phyloP scores from a whole-genome alignment of 2,797 vertebrate genomes.

The Platyrinchus mystaceus region DNA sequence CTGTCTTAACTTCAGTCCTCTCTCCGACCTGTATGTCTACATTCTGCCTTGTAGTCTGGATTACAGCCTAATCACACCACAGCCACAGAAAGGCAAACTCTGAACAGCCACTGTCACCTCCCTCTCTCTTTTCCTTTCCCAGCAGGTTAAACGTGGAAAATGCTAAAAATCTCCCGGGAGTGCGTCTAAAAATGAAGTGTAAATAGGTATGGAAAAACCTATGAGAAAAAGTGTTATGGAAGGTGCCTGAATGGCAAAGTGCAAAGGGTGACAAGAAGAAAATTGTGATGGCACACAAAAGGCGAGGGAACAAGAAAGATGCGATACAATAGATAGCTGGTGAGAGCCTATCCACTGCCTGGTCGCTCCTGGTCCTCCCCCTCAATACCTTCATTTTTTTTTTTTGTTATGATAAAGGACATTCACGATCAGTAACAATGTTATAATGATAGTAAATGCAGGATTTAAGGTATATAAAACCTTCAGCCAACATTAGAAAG shows the following conservation, averaged over 20 bases:
- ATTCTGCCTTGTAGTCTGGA: background rate
- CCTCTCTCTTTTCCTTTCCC: conserved; percentile 27
- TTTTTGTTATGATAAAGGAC: conserved; percentile 70
- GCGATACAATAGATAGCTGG: conserved; percentile 81
- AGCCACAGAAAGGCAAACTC: background rate
- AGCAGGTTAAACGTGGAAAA: conserved; percentile 43
- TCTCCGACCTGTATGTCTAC: background rate
- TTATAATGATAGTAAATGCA: conserved; percentile 76
- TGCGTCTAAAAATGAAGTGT: conserved; percentile 29
- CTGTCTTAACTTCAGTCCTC: background rate
- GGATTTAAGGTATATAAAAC: conserved; percentile 76
- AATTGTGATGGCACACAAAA: conserved; percentile 72
- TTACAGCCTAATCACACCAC: background rate
- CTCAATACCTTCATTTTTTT: conserved; percentile 68
- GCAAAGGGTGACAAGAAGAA: conserved; percentile 60
- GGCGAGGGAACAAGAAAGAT: conserved; percentile 74
- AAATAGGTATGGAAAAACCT: conserved; percentile 47
- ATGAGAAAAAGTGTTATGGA: conserved; percentile 21
- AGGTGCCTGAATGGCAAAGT: conserved; percentile 31
- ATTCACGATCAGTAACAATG: conserved; percentile 72
- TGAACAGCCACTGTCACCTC: background rate
- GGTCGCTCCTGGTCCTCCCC: conserved; percentile 74
- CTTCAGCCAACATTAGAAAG: conserved; percentile 73
- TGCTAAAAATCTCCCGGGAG: conserved; percentile 32
- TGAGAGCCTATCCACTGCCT: conserved; percentile 82